Base-by-base conservation (phyloP, 1,140 invertebrate genomes). In the Thalassaphorura encarpata region DNA sequence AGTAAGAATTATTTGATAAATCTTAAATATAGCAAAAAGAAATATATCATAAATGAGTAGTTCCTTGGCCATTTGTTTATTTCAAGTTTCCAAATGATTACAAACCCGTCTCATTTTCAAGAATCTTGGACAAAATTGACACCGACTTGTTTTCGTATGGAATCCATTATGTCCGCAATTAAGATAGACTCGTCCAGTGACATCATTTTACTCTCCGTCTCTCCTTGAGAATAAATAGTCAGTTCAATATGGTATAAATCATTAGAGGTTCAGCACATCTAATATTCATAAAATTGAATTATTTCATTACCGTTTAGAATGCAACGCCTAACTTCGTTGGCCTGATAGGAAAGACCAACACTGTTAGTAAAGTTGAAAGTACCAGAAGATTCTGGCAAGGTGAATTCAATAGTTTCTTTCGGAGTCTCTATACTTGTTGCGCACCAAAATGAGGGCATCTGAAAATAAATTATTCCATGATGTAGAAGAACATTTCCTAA, bases 271-370 rank as follows among this genome's bases (percentile, higher is more conserved):
- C n/a, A n/a, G n/a, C n/a, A n/a, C n/a, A n/a, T n/a, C n/a, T n/a
- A n/a, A n/a, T n/a, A n/a, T n/a, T n/a, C n/a, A n/a, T n/a, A n/a
- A n/a, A n/a, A n/a, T n/a, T n/a, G n/a, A n/a, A n/a, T n/a, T n/a
- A n/a, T n/a, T n/a, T n/a, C n/a, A n/a, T 13, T 70, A 78, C 82
- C 81, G 64, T 75, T 70, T 56, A 73, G 65, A 48, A 90, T 76
- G 63, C 83, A 86, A 61, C 75, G 72, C 23, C 81, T 73, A 18
- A 79, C 82, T 73, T 87, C 84, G 43, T 78, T 71, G 11, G 83
- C 82, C 72, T 90, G 80, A 65, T 82, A 47, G 24, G 28, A 26
- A 11, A 47, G 45, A 5, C 45, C 45, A 27, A 18, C 45, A 47
- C 45, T 47, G 6, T 26, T 26, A 19, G 19, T 6, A 19, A 47